Evolutionary conservation across 2,888 invertebrate genomes (phyloP), one percentile per base, ranked within the genome.

Genomic region (Mythimna albipuncta): DNA sequence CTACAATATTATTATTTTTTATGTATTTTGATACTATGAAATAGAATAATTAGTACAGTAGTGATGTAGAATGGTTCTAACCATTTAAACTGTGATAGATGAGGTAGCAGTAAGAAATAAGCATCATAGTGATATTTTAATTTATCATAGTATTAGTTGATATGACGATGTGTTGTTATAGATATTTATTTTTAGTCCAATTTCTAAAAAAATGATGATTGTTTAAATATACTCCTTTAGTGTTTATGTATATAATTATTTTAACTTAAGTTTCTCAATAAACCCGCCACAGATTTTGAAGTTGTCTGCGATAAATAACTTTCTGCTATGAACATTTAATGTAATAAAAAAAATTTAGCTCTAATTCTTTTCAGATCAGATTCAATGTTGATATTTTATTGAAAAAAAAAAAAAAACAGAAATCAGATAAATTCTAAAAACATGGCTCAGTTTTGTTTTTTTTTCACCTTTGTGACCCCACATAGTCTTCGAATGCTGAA

Each of bases 21-120:
- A 19, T 41, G 21, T 19, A 47, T n/a, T 54, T 50, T 41, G 38
- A 67, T 38, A 50, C 11, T 61, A 11, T 68, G 47, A 32, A 41
- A 54, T 61, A 59, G 3, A 52, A 16, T 41, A 41, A 26, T 55
- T 50, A 54, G 44, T 21, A 21, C 9, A 41, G 11, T 62, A 72
- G 26, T 26, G 32, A 41, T 44, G 9, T 77, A 78, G 52, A 26
- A 35, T 81, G 66, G 47, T 69, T 26, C 26, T 26, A 26, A 72
- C 50, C 64, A 57, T 80, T 78, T 58, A n/a, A 78, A 78, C 80
- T 80, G 80, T 80, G 80, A 80, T 80, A 80, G 82, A 68, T 62
- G 55, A 82, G 64, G 58, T 80, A 69, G 64, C 47, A n/a, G 41
- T 58, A 61, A 21, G 58, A 59, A 64, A 35, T 66, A 65, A 54